These are phyloP conservation scores for Cheilosia vulpina DNA, from an alignment of 2,888 invertebrate genomes.

Conservation along the genomic window DNA sequence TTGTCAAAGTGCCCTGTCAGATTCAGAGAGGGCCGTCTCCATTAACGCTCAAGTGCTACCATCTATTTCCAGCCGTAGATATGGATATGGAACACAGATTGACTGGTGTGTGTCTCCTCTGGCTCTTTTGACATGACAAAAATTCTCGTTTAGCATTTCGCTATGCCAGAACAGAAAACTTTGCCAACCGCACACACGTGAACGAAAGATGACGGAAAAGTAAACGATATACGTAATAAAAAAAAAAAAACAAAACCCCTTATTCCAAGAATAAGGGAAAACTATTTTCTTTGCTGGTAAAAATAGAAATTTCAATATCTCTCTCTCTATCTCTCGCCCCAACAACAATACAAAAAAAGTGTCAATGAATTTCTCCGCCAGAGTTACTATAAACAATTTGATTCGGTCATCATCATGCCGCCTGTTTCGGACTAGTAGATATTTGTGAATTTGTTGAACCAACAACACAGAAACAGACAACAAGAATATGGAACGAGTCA, in stretches of 20 bases:
- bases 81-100: not conserved
- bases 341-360: slow-evolving; percentile 12
- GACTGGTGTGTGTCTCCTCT: not conserved
- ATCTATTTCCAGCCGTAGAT: not conserved
- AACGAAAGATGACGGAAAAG: slow-evolving; percentile 3
- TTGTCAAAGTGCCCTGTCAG: slow-evolving; percentile 34
- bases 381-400: slow-evolving; percentile 59
- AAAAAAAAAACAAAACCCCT: no score
- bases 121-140: not conserved
- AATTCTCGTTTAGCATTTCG: slow-evolving; percentile 6
- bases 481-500: slow-evolving; percentile 38
- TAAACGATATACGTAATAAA: slow-evolving; percentile 1
- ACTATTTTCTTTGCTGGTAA: slow-evolving; percentile 51
- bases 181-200: slow-evolving; percentile 27
- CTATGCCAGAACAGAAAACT: not conserved
- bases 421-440: slow-evolving; percentile 12
- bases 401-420: slow-evolving; percentile 57
- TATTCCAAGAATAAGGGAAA: slow-evolving; percentile 6
- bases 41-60: slow-evolving; percentile 49
- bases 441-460: slow-evolving; percentile 59
- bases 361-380: slow-evolving; percentile 61
- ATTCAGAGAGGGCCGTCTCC: slow-evolving; percentile 8
- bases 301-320: slow-evolving; percentile 36
- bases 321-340: not conserved
- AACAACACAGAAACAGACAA: slow-evolving; percentile 32